Percentiles rank a stretch among this genome's conserved stretches.
Evolutionary conservation across 2,888 invertebrate genomes (phyloP).

Genomic region (Spilosoma lubricipeda): DNA sequence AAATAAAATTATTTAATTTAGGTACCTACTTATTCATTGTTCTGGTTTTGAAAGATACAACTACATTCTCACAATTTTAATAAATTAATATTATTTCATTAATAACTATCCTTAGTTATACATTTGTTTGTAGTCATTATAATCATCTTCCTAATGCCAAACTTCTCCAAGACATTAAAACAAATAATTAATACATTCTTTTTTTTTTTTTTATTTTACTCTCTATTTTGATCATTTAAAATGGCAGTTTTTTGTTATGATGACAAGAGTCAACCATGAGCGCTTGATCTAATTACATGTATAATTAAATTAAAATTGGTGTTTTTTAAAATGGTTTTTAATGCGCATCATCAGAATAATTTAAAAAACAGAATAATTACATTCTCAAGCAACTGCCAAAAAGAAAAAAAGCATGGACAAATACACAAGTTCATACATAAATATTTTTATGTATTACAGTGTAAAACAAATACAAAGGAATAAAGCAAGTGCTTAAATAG

Average conservation of each 20-base stretch:
- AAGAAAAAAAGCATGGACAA: not conserved
- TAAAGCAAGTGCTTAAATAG: constrained; percentile 20
- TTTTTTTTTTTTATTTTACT: too few species aligned
- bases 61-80: too few species aligned
- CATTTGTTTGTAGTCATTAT: too few species aligned
- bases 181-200: too few species aligned
- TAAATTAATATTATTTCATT: too few species aligned
- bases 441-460: constrained; percentile 23
- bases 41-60: too few species aligned
- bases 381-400: not conserved
- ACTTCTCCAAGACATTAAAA: too few species aligned
- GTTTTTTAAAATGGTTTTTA: not conserved
- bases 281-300: not conserved
- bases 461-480: constrained; percentile 22
- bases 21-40: too few species aligned
- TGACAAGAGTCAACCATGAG: not conserved
- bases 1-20: too few species aligned
- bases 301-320: not conserved
- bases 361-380: not conserved
- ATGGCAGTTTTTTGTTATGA: not conserved
- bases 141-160: too few species aligned
- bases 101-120: too few species aligned
- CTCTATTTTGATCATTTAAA: not conserved
- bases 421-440: constrained; percentile 9
- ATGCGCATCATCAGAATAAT: not conserved